Percentiles rank a stretch among this genome's conserved stretches.
Conservation (phyloP, 2,888 invertebrate genomes). For the Lacanobia oleracea region DNA sequence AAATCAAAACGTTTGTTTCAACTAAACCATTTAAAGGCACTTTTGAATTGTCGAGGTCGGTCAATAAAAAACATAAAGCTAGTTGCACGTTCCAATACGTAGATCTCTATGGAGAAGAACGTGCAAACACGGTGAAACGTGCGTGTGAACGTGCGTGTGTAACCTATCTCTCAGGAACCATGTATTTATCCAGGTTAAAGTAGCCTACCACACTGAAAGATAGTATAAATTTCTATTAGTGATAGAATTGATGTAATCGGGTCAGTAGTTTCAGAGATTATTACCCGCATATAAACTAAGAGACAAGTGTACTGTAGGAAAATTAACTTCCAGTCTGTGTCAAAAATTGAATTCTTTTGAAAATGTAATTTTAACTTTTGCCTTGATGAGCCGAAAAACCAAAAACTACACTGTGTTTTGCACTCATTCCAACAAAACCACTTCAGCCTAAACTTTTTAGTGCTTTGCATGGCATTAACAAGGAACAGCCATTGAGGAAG, state of each 20-base stretch:
- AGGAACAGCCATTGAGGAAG: conserved; percentile 5
- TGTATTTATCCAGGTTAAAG: not conserved
- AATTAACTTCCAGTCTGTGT: no score
- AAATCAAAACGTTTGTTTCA: no score
- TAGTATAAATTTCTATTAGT: not conserved
- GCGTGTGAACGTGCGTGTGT: no score
- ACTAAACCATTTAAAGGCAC: no score
- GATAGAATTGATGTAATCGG: no score
- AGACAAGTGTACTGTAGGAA: not conserved
- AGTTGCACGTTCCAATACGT: no score
- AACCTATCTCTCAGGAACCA: no score
- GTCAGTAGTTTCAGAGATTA: not conserved
- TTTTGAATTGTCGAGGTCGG: no score
- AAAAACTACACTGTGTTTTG: not conserved
- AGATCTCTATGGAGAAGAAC: no score
- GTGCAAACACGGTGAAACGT: no score
- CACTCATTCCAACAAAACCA: not conserved
- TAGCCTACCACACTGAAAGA: not conserved
- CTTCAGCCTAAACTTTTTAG: not conserved
- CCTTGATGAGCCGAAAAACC: not conserved
- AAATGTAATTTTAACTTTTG: not conserved
- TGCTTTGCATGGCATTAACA: not conserved
- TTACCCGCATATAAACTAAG: not conserved
- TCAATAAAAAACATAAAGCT: no score
- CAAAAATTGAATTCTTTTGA: not conserved